Percentiles rank a stretch among this genome's conserved stretches.
phyloP scores from a whole-genome alignment of 2,113 vertebrate species.

The Miniopterus natalensis region DNA sequence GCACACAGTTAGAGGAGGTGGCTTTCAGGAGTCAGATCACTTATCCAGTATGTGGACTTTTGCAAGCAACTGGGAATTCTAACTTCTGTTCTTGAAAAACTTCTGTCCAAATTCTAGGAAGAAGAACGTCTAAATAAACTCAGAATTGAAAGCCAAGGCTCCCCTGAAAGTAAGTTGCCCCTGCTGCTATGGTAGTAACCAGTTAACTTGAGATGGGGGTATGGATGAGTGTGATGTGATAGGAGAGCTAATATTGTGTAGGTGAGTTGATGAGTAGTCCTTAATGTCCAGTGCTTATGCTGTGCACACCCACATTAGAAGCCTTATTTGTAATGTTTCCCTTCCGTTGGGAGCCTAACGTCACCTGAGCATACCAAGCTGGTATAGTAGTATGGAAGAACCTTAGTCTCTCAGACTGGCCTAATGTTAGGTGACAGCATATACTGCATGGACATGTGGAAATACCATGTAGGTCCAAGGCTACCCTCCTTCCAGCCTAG shows the following conservation, averaged over 20 bases:
- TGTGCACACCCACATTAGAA: not conserved
- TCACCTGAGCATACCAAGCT: not conserved
- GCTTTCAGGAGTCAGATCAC: not conserved
- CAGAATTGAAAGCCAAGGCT: conserved; percentile 90
- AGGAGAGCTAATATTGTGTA: not conserved
- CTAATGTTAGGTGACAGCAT: not conserved
- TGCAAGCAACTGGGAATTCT: conserved; percentile 21
- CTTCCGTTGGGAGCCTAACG: not conserved
- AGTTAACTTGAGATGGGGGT: not conserved
- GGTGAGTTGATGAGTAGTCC: not conserved
- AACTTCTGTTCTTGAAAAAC: conserved; percentile 76
- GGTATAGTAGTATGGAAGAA: not conserved
- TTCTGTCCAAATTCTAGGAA: conserved; percentile 88
- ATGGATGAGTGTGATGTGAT: not conserved
- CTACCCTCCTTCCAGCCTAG: not conserved
- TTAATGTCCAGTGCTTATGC: not conserved
- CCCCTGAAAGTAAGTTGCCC: conserved; percentile 92
- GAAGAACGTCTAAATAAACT: conserved; percentile 94
- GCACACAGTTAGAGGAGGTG: not conserved
- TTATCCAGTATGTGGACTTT: not conserved
- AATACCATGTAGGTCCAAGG: not conserved
- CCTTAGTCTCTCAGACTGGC: not conserved
- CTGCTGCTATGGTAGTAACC: not conserved
- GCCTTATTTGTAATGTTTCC: not conserved
- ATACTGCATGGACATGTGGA: not conserved